A percentile compares a stretch with the other conserved stretches of the same genome.
These are phyloP conservation scores for Arctocebus calabarensis DNA, from an alignment of 2,797 vertebrate species.

Conservation along the genomic window DNA sequence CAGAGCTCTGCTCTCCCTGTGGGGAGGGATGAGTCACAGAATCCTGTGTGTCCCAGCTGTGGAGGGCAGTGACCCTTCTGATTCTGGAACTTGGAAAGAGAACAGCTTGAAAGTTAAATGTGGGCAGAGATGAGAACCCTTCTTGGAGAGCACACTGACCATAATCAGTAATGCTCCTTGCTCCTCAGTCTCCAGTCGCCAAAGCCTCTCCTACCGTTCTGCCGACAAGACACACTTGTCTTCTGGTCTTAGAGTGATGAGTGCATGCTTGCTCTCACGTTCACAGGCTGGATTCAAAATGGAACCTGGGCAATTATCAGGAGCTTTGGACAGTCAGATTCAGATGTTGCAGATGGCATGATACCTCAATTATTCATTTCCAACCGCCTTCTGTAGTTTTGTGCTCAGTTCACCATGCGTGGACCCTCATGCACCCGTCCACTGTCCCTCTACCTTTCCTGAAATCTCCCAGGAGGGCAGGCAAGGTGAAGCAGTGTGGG, in stretches of 20 bases:
- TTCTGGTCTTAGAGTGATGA: constrained; percentile 74
- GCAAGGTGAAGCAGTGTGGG: neutral
- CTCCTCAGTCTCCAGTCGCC: constrained; percentile 49
- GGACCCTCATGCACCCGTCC: neutral
- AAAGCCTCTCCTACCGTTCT: constrained; percentile 40
- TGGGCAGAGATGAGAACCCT: constrained; percentile 23
- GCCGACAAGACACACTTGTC: constrained; percentile 70
- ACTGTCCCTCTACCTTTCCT: accelerated
- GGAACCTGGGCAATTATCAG: constrained; percentile 59
- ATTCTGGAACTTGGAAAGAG: constrained; percentile 24
- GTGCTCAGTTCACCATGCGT: neutral
- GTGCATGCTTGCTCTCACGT: constrained; percentile 65
- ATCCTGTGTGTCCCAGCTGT: neutral
- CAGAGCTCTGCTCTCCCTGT: neutral
- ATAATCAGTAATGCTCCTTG: neutral
- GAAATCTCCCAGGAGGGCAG: neutral
- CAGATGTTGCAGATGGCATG: constrained; percentile 47
- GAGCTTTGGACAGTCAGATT: constrained; percentile 73
- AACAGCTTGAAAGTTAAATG: constrained; percentile 3
- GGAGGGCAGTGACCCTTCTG: constrained; percentile 14
- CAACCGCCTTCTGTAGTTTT: neutral
- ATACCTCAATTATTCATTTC: constrained; percentile 83
- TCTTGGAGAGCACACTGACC: constrained; percentile 3
- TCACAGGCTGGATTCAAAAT: constrained; percentile 74
- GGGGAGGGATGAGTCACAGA: neutral